Percentiles rank a stretch among this genome's conserved stretches.
These are phyloP conservation scores for Aquatica leii DNA, from an alignment of 2,888 invertebrate species.

Conservation along the genomic window DNA sequence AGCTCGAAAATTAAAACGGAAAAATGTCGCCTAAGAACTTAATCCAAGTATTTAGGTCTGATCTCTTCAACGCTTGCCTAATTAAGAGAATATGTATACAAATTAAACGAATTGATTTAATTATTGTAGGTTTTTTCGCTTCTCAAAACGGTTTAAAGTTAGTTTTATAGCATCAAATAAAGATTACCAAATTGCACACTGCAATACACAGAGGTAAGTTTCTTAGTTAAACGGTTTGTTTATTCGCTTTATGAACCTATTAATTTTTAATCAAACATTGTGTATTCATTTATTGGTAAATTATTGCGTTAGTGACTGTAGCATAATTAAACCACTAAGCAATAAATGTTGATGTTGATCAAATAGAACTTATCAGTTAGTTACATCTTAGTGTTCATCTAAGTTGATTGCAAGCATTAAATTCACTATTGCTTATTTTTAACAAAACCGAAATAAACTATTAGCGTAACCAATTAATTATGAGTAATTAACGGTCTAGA, in stretches of 20 bases:
- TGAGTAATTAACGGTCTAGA: no score
- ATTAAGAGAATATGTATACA: conserved; percentile 52
- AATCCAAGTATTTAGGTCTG: conserved; percentile 50
- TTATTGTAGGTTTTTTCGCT: conserved; percentile 39
- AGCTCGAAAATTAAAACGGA: conserved; percentile 49
- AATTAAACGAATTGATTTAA: conserved; percentile 52
- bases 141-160: conserved; percentile 31
- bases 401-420: no score
- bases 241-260: background rate
- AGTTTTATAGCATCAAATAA: conserved; percentile 29
- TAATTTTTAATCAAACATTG: no score
- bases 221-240: conserved; percentile 10
- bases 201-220: background rate
- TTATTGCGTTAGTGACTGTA: no score
- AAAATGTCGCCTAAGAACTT: conserved; percentile 50
- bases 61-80: conserved; percentile 38
- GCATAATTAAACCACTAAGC: no score
- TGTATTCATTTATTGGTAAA: no score
- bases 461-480: no score
- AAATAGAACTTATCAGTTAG: no score
- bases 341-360: no score
- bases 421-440: no score
- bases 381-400: no score
- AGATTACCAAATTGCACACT: conserved; percentile 22
- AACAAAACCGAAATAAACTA: no score